Evolutionary conservation across 2,797 vertebrate species (phyloP), one percentile per base, ranked within the genome.

Genomic region (Hoplostethus mediterraneus): DNA sequence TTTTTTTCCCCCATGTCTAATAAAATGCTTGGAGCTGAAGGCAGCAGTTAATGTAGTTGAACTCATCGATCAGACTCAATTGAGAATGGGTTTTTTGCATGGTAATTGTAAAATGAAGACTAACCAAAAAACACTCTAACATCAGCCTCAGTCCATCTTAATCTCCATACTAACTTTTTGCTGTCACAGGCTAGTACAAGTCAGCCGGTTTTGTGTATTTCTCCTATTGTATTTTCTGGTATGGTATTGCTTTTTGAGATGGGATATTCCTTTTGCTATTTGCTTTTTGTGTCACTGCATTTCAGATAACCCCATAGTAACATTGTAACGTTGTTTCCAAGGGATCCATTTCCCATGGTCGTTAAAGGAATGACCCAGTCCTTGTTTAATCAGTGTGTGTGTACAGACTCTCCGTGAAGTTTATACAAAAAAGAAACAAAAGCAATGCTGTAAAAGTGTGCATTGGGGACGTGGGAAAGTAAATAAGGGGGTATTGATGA

Each of bases 111-210:
- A 80, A 72, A 64, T 33, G 30, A 67, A 76, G 30, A 83, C 67
- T 79, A 82, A 88, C 68, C 75, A 75, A 79, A 80, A 56, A 45
- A n/a, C 3, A 6, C 45, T 36, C 33, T 66, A 63, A 31, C 47
- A 47, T 53, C 49, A 12, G 17, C 17, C 31, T 70, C n/a, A 63
- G 28, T 71, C 66, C 13, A 14, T 33, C 53, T 42, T 77, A 3
- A 36, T 73, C 6, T 52, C 59, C 51, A 25, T 61, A 33, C 62
- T 62, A 53, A 53, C 68, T 63, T 38, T 62, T 16, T 44, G 38
- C 71, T 77, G 56, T 73, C 73, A 80, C 54, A 38, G 55, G 72
- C 54, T 71, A 81, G 74, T 71, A 71, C 67, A 79, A 1, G 17
- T 85, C 66, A 45, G 36, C 55, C 40, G 21, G 49, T 38, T 47